Conservation (phyloP, 2,113 vertebrate species). For the Cavia aperea region DNA sequence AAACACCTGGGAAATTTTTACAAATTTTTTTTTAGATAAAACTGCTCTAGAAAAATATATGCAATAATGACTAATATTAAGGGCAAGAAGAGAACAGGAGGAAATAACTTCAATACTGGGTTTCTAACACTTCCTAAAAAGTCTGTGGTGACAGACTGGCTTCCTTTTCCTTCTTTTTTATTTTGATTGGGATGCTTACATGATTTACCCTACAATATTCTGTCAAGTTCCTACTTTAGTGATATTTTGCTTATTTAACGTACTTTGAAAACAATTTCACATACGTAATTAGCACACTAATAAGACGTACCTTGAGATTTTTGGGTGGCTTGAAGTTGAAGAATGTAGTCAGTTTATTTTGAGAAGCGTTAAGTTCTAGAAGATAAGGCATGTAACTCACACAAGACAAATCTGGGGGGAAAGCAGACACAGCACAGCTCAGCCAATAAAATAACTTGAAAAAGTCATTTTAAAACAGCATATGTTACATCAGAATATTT, state of each 20-base stretch:
- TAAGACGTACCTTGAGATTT: conserved; percentile 84
- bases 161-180: background rate
- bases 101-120: background rate
- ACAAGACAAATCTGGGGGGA: conserved; percentile 87
- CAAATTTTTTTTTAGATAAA: background rate
- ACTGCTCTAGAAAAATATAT: background rate
- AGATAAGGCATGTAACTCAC: conserved; percentile 89
- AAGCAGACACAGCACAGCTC: background rate
- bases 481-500: background rate
- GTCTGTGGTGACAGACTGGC: background rate
- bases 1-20: background rate
- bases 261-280: background rate
- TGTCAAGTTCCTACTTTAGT: background rate
- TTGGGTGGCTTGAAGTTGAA: conserved; percentile 86
- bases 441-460: background rate
- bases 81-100: background rate
- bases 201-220: background rate
- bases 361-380: conserved; percentile 83
- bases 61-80: background rate
- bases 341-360: conserved; percentile 84
- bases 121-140: conserved; percentile 7
- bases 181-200: background rate
- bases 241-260: background rate
- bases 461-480: background rate
- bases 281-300: background rate